phyloP scores from a whole-genome alignment of 2,888 invertebrate species.

The Tinea semifulvella region DNA sequence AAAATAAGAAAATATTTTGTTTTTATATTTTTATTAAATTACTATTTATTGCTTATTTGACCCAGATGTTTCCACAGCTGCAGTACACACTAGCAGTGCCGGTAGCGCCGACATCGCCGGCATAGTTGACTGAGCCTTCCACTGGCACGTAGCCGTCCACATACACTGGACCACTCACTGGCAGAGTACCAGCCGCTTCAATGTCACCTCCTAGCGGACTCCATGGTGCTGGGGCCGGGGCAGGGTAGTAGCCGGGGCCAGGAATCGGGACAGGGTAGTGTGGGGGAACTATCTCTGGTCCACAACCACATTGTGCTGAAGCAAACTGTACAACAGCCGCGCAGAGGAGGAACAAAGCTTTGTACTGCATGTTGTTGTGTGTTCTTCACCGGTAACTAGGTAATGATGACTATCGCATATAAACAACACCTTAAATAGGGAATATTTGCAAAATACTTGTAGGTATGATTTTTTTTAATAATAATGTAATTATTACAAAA shows the following conservation, averaged over 20 bases:
- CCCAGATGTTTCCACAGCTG: slow-evolving; percentile 21
- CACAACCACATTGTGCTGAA: slow-evolving; percentile 6
- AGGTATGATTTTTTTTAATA: background rate
- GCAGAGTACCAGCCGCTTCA: slow-evolving; percentile 26
- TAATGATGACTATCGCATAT: background rate
- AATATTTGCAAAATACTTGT: no score
- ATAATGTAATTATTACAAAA: background rate
- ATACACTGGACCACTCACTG: slow-evolving; percentile 25
- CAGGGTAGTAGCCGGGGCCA: background rate
- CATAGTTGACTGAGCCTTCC: slow-evolving; percentile 26
- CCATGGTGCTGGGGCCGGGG: no score
- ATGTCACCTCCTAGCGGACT: slow-evolving; percentile 25
- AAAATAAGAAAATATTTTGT: background rate
- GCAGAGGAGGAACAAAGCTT: background rate
- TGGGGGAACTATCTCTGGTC: no score
- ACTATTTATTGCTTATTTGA: background rate
- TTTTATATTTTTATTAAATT: background rate
- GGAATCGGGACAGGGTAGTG: no score
- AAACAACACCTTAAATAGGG: slow-evolving; percentile 4
- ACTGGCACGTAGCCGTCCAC: slow-evolving; percentile 30
- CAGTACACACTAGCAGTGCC: slow-evolving; percentile 28
- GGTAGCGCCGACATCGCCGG: slow-evolving; percentile 27
- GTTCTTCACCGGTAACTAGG: background rate
- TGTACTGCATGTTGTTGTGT: slow-evolving; percentile 8
- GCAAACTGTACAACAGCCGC: background rate